These are phyloP conservation scores for Grapholita molesta DNA, from an alignment of 1,140 invertebrate species.

Conservation along the genomic window DNA sequence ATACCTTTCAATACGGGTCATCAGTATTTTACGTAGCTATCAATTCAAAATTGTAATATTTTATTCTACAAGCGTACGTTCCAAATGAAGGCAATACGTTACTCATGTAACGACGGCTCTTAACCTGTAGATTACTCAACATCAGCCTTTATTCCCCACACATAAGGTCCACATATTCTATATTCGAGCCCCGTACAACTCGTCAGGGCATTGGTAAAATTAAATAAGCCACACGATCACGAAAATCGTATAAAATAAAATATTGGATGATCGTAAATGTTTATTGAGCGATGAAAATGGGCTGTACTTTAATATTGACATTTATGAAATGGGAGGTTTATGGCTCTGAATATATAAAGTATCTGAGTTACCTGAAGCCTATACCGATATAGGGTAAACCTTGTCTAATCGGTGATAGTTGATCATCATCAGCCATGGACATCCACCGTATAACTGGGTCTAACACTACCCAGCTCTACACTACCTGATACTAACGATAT, in stretches of 20 bases:
- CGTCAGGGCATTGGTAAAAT: not conserved
- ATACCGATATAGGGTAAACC: too few species aligned
- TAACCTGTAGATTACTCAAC: not conserved
- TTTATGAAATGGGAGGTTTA: not conserved
- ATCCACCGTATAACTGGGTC: too few species aligned
- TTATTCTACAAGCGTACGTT: conserved; percentile 29
- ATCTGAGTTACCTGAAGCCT: too few species aligned
- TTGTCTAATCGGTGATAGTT: too few species aligned
- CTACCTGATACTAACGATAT: too few species aligned
- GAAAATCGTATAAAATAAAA: conserved; percentile 24
- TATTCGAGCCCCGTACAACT: not conserved
- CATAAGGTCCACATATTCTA: not conserved
- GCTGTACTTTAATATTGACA: not conserved
- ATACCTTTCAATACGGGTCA: not conserved
- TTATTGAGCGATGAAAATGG: conserved; percentile 9
- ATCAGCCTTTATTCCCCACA: not conserved
- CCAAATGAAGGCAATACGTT: conserved; percentile 26
- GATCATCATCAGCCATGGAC: too few species aligned
- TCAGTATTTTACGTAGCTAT: conserved; percentile 18
- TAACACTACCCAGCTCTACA: too few species aligned
- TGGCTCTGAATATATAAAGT: not conserved
- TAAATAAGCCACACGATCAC: conserved; percentile 18
- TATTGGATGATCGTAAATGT: conserved; percentile 24
- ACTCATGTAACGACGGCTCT: conserved; percentile 2
- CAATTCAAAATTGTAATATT: conserved; percentile 18